Conservation (phyloP, 2,888 invertebrate species). For the Mesopsocus fuscifrons region DNA sequence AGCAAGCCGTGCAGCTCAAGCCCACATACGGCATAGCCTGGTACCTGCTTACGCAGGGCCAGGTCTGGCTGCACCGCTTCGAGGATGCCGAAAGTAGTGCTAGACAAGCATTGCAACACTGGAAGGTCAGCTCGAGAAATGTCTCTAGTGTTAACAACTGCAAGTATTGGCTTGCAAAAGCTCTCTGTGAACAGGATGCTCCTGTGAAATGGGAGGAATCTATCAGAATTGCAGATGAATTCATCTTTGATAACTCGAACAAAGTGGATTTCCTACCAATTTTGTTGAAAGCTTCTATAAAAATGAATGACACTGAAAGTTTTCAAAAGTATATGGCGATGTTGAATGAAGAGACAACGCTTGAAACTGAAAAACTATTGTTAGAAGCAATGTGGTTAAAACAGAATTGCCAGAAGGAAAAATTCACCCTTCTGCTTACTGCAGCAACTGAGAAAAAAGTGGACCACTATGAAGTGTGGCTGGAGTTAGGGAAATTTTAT, state of each 20-base stretch:
- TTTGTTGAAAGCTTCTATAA: conserved; percentile 24
- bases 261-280: conserved; percentile 11
- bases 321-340: conserved; percentile 23
- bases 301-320: conserved; percentile 23
- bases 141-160: conserved; percentile 1
- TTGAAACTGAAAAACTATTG: conserved; percentile 21
- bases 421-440: conserved; percentile 19
- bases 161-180: conserved; percentile 21
- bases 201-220: conserved; percentile 35
- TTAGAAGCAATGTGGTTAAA: conserved; percentile 32
- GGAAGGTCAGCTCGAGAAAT: conserved; percentile 21
- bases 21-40: conserved; percentile 25
- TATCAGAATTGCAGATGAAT: conserved; percentile 23
- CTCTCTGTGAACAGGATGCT: conserved; percentile 25
- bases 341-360: conserved; percentile 20
- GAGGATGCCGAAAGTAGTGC: conserved; percentile 28
- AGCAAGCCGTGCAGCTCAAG: conserved; percentile 24
- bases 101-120: conserved; percentile 23
- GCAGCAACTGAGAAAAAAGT: conserved; percentile 21
- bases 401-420: conserved; percentile 30
- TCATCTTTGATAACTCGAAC: conserved; percentile 19
- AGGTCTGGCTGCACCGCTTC: conserved; percentile 31
- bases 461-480: conserved; percentile 32
- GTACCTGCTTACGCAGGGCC: conserved; percentile 29
- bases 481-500: conserved; percentile 38